These are phyloP conservation scores for Drosophila lini DNA, from an alignment of 1,140 invertebrate genomes.

Conservation along the genomic window DNA sequence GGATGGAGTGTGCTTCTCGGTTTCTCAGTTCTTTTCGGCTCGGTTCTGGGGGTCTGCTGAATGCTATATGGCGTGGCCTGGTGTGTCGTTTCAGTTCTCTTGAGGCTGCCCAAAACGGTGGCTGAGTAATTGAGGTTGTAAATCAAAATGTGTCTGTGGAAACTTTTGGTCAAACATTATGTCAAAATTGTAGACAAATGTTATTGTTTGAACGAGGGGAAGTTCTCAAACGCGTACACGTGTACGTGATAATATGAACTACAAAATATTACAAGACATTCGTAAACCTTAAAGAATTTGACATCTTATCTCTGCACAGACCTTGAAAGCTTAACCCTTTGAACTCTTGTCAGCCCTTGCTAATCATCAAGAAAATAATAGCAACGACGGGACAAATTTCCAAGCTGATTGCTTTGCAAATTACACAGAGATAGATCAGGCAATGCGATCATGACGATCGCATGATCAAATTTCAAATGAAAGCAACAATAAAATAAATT, in stretches of 20 bases:
- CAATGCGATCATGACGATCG: constrained; percentile 7
- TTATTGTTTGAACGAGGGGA: constrained; percentile 9
- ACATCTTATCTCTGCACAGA: constrained; percentile 1
- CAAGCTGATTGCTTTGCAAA: constrained; percentile 10
- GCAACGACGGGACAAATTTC: constrained; percentile 8
- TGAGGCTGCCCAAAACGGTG: constrained; percentile 35
- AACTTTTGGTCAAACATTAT: constrained; percentile 34
- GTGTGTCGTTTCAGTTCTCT: constrained; percentile 29
- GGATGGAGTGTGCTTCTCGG: constrained; percentile 17
- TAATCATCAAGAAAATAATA: constrained; percentile 1
- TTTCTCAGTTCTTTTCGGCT: constrained; percentile 29
- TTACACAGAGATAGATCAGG: constrained; percentile 28
- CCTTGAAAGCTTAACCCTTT: constrained; percentile 5
- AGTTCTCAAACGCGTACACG: background rate
- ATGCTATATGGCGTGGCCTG: constrained; percentile 35
- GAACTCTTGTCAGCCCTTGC: constrained; percentile 4
- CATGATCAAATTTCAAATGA: constrained; percentile 20
- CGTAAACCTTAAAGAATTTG: background rate
- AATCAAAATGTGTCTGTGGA: constrained; percentile 33
- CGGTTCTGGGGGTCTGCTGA: background rate
- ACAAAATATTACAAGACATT: constrained; percentile 2
- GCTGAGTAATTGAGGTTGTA: constrained; percentile 46
- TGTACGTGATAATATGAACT: background rate
- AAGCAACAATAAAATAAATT: constrained; percentile 3
- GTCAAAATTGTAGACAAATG: constrained; percentile 41